Conservation (phyloP, 1,140 invertebrate species). For the Glomeris maerens region DNA sequence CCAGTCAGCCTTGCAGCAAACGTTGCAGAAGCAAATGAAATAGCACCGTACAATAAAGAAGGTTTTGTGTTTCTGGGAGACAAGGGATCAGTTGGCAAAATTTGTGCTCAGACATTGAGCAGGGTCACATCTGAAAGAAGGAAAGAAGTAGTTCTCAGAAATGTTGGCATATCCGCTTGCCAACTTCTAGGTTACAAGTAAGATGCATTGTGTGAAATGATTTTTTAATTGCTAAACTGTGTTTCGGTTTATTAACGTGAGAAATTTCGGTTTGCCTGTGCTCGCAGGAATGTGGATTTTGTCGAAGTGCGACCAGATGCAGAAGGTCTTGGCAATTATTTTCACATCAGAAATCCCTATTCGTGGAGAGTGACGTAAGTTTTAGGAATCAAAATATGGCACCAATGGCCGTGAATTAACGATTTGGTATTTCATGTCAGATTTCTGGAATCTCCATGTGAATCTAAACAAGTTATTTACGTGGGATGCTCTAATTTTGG, state of each 20-base stretch:
- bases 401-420: not conserved
- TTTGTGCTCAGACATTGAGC: constrained; percentile 4
- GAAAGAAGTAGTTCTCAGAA: constrained; percentile 6
- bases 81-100: constrained; percentile 1
- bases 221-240: not conserved
- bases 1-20: not conserved
- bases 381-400: too few relatives aligned
- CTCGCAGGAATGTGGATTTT: not conserved
- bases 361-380: constrained; percentile 5
- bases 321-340: not conserved
- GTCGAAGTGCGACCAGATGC: not conserved
- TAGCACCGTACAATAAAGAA: not conserved
- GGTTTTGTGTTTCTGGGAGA: constrained; percentile 6
- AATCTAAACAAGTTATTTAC: not conserved
- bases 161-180: constrained; percentile 6
- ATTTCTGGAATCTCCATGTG: constrained; percentile 2
- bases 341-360: constrained; percentile 6
- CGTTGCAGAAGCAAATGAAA: not conserved
- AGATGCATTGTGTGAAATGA: not conserved
- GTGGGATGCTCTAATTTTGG: constrained; percentile 6
- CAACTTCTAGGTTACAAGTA: constrained; percentile 9
- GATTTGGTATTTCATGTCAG: not conserved
- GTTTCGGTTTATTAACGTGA: too few relatives aligned
- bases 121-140: not conserved
- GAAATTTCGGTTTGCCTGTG: not conserved